Conservation (phyloP, 2,888 invertebrate genomes). For the Tetheella fluctuosa region DNA sequence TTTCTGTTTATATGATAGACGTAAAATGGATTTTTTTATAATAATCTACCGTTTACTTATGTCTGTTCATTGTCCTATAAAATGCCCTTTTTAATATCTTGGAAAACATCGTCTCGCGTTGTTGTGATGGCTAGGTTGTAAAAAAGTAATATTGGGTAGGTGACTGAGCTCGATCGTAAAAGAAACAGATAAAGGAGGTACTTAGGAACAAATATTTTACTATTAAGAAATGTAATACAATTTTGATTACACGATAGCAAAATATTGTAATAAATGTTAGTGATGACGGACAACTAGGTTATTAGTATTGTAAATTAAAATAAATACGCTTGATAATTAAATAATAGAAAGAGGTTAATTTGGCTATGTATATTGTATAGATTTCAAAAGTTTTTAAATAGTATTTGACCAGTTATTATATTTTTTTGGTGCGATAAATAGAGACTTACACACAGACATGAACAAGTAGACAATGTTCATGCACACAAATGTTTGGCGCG, state of each 20-base stretch:
- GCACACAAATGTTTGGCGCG: neutral
- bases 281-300: no score
- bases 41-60: slow-evolving; percentile 16
- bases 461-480: no score
- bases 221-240: neutral
- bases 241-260: neutral
- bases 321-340: no score
- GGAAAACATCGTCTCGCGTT: slow-evolving; percentile 45
- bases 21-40: slow-evolving; percentile 18
- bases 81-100: slow-evolving; percentile 54
- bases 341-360: no score
- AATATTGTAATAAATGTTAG: neutral
- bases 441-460: no score
- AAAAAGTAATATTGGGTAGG: slow-evolving; percentile 60
- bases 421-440: no score
- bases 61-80: slow-evolving; percentile 31
- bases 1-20: neutral
- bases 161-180: slow-evolving; percentile 59
- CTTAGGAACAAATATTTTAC: neutral
- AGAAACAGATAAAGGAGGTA: slow-evolving; percentile 16
- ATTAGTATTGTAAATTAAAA: no score
- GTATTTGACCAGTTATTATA: no score
- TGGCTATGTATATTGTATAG: no score
- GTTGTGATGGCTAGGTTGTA: slow-evolving; percentile 59
- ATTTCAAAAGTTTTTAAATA: no score